Evolutionary conservation across 1,140 invertebrate genomes (phyloP).

Genomic region (Bombus turneri): DNA sequence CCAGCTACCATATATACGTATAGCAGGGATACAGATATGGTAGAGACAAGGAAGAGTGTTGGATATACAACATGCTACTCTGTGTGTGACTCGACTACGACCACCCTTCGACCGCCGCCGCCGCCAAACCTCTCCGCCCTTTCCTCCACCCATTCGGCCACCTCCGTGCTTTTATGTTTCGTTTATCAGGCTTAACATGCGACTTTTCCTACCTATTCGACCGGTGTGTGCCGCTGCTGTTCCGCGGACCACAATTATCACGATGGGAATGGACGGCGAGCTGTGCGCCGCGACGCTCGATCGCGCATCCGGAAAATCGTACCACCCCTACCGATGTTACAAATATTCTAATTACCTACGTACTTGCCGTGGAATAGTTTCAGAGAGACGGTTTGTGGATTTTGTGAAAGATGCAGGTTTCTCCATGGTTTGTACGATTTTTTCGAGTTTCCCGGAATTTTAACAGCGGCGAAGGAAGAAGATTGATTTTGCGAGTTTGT

Average conservation of each 20-base stretch:
- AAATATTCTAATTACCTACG: not conserved
- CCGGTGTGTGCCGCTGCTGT: constrained; percentile 35
- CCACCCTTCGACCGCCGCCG: constrained; percentile 24
- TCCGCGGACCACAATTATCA: constrained; percentile 58
- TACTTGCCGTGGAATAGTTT: too few species aligned
- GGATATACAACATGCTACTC: constrained; percentile 41
- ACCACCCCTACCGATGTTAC: not conserved
- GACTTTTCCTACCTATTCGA: constrained; percentile 69
- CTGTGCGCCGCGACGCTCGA: constrained; percentile 21
- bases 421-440: not conserved
- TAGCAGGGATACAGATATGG: not conserved
- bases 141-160: constrained; percentile 25
- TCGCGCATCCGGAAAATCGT: constrained; percentile 17
- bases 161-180: constrained; percentile 73
- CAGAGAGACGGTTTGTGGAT: not conserved
- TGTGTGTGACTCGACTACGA: constrained; percentile 1
- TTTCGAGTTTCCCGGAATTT: too few species aligned
- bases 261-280: constrained; percentile 49
- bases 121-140: constrained; percentile 14
- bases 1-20: not conserved
- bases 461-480: too few species aligned
- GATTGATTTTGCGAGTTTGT: not conserved
- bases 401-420: not conserved
- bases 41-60: constrained; percentile 8
- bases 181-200: constrained; percentile 78